A percentile compares a stretch with the other conserved stretches of the same genome.
Conservation (phyloP, 2,797 vertebrate genomes). For the Enteromius paludinosus region DNA sequence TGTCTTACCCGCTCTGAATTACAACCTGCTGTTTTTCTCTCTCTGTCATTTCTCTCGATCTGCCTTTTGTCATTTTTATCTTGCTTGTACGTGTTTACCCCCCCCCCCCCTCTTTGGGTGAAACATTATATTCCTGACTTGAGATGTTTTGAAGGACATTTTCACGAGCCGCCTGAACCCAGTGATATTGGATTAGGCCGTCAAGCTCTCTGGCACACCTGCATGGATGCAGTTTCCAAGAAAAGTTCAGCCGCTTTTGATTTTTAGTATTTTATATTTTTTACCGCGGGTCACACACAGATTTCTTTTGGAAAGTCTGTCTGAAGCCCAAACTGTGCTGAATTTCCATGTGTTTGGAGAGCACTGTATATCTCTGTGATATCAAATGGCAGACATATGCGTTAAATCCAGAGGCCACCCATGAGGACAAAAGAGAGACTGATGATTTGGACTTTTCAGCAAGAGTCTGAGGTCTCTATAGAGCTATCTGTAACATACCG, state of each 20-base stretch:
- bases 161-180: constrained; percentile 62
- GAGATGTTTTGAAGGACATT: constrained; percentile 62
- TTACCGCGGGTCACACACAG: neutral
- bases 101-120: constrained; percentile 60
- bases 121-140: constrained; percentile 67
- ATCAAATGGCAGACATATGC: constrained; percentile 9
- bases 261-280: neutral
- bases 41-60: constrained; percentile 18
- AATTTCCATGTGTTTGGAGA: constrained; percentile 20
- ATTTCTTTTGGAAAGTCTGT: neutral
- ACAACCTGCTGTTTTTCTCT: constrained; percentile 60
- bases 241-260: neutral
- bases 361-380: constrained; percentile 10
- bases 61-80: constrained; percentile 56
- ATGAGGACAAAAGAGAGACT: constrained; percentile 14
- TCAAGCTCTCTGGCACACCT: constrained; percentile 34
- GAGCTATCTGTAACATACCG: neutral
- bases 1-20: constrained; percentile 60
- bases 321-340: neutral
- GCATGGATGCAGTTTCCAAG: neutral
- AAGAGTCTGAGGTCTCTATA: neutral
- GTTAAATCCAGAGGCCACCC: constrained; percentile 30
- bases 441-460: constrained; percentile 17
- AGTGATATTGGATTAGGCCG: constrained; percentile 39
- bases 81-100: constrained; percentile 63